phyloP scores from a whole-genome alignment of 2,113 vertebrate species.

The Alexandromys fortis region DNA sequence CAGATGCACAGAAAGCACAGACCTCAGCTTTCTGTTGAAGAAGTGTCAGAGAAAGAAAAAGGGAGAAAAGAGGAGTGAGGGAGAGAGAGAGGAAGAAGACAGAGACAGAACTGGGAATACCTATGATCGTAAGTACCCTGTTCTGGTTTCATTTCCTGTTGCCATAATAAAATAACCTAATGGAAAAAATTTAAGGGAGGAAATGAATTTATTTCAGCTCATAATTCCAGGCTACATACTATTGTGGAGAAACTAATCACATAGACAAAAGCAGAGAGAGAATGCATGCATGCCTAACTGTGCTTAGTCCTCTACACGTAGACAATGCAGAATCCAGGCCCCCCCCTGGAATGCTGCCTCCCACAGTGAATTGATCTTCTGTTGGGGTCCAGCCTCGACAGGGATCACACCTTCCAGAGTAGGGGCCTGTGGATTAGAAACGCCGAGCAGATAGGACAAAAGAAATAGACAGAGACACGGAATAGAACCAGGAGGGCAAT shows the following conservation, averaged over 20 bases:
- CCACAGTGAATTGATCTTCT: not conserved
- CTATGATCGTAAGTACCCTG: not conserved
- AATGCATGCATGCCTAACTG: too few species aligned
- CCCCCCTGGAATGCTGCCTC: not conserved
- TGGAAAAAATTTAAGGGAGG: too few species aligned
- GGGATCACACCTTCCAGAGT: too few species aligned
- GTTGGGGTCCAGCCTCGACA: too few species aligned
- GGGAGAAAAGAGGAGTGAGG: not conserved
- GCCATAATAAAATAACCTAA: not conserved
- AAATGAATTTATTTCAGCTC: not conserved
- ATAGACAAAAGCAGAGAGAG: not conserved
- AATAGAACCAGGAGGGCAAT: too few species aligned
- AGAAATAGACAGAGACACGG: too few species aligned
- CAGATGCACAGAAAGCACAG: not conserved
- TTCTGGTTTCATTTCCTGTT: not conserved
- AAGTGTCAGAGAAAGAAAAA: not conserved
- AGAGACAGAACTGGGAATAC: not conserved
- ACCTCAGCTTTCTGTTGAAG: not conserved
- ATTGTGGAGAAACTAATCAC: not conserved
- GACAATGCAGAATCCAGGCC: not conserved
- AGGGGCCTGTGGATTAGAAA: too few species aligned
- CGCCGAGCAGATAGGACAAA: too few species aligned
- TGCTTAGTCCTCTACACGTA: not conserved
- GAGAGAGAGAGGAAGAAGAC: not conserved
- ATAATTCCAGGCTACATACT: not conserved